These are phyloP conservation scores for Istiophorus platypterus DNA, from an alignment of 2,113 vertebrate genomes.

Conservation along the genomic window DNA sequence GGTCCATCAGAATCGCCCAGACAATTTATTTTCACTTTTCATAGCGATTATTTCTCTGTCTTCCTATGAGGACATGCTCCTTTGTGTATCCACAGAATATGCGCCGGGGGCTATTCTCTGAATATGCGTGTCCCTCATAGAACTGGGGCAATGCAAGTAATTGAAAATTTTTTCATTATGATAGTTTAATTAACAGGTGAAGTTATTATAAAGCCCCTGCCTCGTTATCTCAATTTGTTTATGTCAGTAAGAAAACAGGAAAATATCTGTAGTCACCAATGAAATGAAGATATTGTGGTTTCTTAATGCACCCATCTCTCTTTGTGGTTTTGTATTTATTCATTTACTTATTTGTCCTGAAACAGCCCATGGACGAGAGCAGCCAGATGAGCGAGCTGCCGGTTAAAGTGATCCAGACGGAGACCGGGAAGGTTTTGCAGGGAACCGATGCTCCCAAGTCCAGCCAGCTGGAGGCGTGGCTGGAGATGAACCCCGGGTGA, in stretches of 20 bases:
- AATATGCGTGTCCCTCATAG: neutral
- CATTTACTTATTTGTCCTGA: slow-evolving; percentile 31
- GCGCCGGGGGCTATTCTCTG: neutral
- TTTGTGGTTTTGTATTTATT: too few relatives aligned
- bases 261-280: neutral
- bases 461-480: slow-evolving; percentile 97
- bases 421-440: slow-evolving; percentile 96
- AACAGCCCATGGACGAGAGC: slow-evolving; percentile 97
- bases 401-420: slow-evolving; percentile 97
- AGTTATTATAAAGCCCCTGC: neutral
- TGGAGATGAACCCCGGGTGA: slow-evolving; percentile 99
- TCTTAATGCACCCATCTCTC: neutral
- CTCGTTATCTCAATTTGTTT: neutral
- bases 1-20: neutral
- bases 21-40: neutral
- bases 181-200: neutral
- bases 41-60: neutral
- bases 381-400: slow-evolving; percentile 99
- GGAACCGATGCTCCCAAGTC: slow-evolving; percentile 97
- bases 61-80: neutral
- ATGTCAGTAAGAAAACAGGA: neutral
- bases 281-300: neutral
- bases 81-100: neutral
- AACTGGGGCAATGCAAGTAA: neutral
- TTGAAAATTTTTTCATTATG: neutral